These are phyloP conservation scores for Gobionotothen gibberifrons DNA, from an alignment of 2,797 vertebrate species.

Conservation along the genomic window DNA sequence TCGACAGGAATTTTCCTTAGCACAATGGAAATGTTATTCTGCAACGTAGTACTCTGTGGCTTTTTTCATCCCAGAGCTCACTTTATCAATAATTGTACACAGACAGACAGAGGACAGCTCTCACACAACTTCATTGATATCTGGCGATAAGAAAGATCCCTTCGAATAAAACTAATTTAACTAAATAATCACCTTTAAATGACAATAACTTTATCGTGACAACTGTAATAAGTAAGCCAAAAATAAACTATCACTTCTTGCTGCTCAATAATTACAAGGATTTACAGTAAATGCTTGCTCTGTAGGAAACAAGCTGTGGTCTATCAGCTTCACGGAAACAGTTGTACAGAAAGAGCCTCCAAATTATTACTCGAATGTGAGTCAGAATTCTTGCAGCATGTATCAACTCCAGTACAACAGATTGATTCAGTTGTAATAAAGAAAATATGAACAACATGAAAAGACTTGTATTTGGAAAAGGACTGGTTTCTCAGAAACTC, in stretches of 20 bases:
- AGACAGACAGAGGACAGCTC: conserved; percentile 9
- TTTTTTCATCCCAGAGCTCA: conserved; percentile 18
- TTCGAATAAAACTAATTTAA: conserved; percentile 6
- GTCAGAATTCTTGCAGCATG: conserved; percentile 49
- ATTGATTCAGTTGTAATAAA: conserved; percentile 51
- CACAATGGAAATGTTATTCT: conserved; percentile 48
- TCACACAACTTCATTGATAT: conserved; percentile 6
- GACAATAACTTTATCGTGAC: neutral
- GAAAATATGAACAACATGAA: conserved; percentile 73
- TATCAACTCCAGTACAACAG: conserved; percentile 38
- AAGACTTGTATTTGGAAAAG: conserved; percentile 42
- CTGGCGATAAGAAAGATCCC: conserved; percentile 24
- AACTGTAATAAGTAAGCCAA: neutral
- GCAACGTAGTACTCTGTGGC: neutral
- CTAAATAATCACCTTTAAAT: neutral
- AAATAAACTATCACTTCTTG: neutral
- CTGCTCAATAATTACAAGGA: neutral
- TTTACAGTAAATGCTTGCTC: neutral
- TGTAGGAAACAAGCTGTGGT: neutral
- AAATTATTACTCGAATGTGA: conserved; percentile 38
- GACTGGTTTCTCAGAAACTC: conserved; percentile 54
- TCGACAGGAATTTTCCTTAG: conserved; percentile 54
- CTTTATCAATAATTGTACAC: conserved; percentile 37
- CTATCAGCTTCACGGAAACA: conserved; percentile 7
- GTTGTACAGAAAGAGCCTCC: neutral